These are phyloP conservation scores for Dorcus hopei DNA, from an alignment of 2,888 invertebrate species.

Conservation along the genomic window DNA sequence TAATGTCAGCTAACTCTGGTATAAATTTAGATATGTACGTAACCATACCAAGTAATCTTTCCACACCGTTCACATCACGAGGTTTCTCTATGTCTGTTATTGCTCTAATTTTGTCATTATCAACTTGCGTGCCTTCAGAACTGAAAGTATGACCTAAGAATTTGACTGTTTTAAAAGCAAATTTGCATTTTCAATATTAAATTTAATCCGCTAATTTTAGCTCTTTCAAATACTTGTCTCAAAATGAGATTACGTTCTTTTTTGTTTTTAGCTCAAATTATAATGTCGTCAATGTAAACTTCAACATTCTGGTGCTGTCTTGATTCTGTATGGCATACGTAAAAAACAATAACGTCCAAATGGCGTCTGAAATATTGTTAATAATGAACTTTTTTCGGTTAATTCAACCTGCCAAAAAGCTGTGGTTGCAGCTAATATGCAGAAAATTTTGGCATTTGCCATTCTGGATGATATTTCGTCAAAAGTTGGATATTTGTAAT, in stretches of 20 bases:
- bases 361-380: not conserved
- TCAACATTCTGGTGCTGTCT: constrained; percentile 2
- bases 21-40: constrained; percentile 11
- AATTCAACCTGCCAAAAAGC: constrained; percentile 13
- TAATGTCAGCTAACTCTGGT: not conserved
- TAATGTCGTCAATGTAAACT: constrained; percentile 5
- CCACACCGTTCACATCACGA: constrained; percentile 1
- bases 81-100: not conserved
- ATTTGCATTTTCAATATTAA: not conserved
- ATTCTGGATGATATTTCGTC: too few species aligned
- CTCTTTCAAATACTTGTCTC: not conserved
- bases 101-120: not conserved
- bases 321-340: constrained; percentile 4
- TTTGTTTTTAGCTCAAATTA: not conserved
- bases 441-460: not conserved
- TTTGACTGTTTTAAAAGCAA: not conserved
- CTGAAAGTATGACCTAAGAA: not conserved
- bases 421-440: constrained; percentile 28
- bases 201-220: not conserved
- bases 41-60: constrained; percentile 7
- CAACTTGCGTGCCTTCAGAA: not conserved
- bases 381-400: not conserved
- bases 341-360: not conserved
- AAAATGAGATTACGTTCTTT: constrained; percentile 1
- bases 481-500: too few species aligned